Base-by-base conservation (phyloP, 2,888 invertebrate genomes). In the Perdita meconis region DNA sequence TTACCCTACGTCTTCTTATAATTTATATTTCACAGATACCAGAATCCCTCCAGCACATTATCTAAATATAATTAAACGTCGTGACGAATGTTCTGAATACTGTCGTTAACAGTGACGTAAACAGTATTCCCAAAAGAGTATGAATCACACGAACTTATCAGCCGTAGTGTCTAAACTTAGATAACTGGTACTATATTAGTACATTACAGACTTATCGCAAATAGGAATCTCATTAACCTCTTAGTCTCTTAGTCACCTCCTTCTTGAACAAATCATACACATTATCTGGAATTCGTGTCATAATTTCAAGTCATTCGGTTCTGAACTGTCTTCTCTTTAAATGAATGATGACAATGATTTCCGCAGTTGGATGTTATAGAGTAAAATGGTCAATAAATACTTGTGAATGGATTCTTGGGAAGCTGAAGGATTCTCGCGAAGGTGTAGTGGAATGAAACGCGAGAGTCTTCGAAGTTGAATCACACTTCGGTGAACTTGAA, bases 131-230 rank as follows among this genome's bases (percentile, higher is more conserved):
- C 57, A 30, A 72, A 70, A 82, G 36, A 34, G 60, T 16, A 40
- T 80, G 83, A 83, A 66, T 82, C 83, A 82, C 59, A 67, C 61
- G 5, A 16, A 34, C 13, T n/a, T 64, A 57, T 79, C 63, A 40
- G 12, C 44, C 44, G 36, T 42, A 8, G 24, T 0, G 22, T 30
- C 64, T 55, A 82, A 79, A 80, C 26, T 76, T 75, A 68, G 68
- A 22, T 13, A 19, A 13, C 60, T 55, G 73, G 42, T 16, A 68
- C 55, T 60, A 36, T 74, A 81, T 81, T 65, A 68, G 53, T 60
- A 24, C n/a, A 30, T 57, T 47, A 6, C 53, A 42, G 13, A 5
- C 12, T 57, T 65, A 69, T 75, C 74, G 64, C 50, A 36, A 65
- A 56, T 60, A 47, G n/a, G 68, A 65, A 56, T 56, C 38, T 19